A percentile compares a stretch with the other conserved stretches of the same genome.
Evolutionary conservation across 2,797 vertebrate genomes (phyloP).

Genomic region (Lemur catta): DNA sequence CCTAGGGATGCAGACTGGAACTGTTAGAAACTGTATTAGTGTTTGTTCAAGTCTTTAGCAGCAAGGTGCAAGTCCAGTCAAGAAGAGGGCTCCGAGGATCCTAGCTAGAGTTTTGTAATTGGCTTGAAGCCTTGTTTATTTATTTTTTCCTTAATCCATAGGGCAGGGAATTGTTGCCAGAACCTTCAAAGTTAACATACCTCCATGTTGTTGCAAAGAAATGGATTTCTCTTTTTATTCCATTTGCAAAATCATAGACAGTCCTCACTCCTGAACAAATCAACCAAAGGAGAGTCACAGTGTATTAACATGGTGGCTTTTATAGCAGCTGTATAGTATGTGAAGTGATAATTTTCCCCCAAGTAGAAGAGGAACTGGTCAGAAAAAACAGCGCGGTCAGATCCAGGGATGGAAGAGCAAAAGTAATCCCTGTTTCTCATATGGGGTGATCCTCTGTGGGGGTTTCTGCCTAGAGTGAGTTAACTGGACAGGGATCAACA

Average conservation of each 20-base stretch:
- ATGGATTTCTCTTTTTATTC: neutral
- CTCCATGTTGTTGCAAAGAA: neutral
- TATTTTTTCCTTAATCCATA: neutral
- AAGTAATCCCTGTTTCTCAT: fast-evolving
- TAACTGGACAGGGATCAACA: neutral
- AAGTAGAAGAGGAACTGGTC: neutral
- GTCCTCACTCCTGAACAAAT: neutral
- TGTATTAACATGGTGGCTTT: neutral
- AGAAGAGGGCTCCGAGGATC: neutral
- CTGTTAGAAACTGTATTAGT: neutral
- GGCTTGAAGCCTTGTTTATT: neutral
- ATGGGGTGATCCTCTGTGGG: neutral
- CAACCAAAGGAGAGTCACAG: neutral
- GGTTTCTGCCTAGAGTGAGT: neutral
- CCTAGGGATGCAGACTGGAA: neutral
- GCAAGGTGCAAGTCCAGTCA: neutral
- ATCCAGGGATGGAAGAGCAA: neutral
- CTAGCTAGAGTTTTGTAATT: neutral
- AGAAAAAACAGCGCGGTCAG: neutral
- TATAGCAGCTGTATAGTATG: neutral
- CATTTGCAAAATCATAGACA: neutral
- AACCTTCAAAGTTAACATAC: neutral
- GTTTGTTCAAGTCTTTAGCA: neutral
- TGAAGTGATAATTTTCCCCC: neutral
- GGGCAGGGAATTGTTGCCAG: neutral